These are phyloP conservation scores for Corydoras maculifer DNA, from an alignment of 2,113 vertebrate genomes.

Conservation along the genomic window DNA sequence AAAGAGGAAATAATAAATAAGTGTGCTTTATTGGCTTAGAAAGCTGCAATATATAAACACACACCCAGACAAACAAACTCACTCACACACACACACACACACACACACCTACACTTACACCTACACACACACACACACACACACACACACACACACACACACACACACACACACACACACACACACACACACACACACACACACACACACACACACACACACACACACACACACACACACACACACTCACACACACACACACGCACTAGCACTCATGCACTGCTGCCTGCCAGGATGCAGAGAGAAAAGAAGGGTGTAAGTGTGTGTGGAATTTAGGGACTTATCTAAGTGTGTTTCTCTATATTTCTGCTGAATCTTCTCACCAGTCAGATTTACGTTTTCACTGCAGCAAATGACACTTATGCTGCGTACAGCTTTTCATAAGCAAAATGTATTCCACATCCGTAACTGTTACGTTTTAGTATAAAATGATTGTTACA, in stretches of 20 bases:
- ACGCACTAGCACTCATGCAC: conserved; percentile 11
- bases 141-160: conserved; percentile 15
- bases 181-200: conserved; percentile 16
- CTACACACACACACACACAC: conserved; percentile 7
- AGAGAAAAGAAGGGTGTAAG: no score
- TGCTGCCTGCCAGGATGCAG: neutral
- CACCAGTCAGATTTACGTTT: no score
- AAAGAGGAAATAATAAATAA: conserved; percentile 9
- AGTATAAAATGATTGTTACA: no score
- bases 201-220: conserved; percentile 14
- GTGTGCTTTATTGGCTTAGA: no score
- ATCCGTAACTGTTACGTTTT: no score
- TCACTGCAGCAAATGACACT: no score
- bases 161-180: neutral
- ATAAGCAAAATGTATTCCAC: no score
- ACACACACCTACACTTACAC: conserved; percentile 5
- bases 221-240: conserved; percentile 8
- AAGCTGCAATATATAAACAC: neutral
- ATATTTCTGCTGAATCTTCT: no score
- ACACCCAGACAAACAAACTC: neutral
- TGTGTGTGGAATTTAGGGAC: no score
- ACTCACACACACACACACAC: conserved; percentile 24
- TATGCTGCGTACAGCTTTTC: no score
- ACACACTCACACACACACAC: conserved; percentile 10
- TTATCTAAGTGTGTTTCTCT: no score